These are phyloP conservation scores for Aphidius ervi DNA, from an alignment of 1,140 invertebrate genomes.

Conservation along the genomic window DNA sequence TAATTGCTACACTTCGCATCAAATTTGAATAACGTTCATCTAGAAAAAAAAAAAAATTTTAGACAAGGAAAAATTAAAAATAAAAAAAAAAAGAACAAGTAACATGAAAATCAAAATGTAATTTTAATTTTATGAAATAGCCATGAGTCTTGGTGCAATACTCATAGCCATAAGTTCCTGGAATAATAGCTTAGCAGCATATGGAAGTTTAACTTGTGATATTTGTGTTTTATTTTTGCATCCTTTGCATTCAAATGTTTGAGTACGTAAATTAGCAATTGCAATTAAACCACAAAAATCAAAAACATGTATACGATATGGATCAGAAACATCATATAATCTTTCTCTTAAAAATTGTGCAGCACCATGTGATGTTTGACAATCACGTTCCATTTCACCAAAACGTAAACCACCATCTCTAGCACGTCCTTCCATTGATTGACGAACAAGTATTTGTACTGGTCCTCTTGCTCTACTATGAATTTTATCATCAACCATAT, in stretches of 20 bases:
- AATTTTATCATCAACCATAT: slow-evolving; percentile 99
- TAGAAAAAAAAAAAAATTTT: no score
- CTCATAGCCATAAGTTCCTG: slow-evolving; percentile 99
- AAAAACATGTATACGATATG: slow-evolving; percentile 94
- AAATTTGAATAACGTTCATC: no score
- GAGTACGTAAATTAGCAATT: slow-evolving; percentile 94
- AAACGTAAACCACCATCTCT: slow-evolving; percentile 96
- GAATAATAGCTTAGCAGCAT: slow-evolving; percentile 96
- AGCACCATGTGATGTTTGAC: slow-evolving; percentile 97
- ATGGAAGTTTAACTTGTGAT: slow-evolving; percentile 93
- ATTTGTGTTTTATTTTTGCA: slow-evolving; percentile 99
- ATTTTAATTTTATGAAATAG: slow-evolving; percentile 59
- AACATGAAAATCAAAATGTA: no score
- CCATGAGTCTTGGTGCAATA: slow-evolving; percentile 92
- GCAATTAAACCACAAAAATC: slow-evolving; percentile 96
- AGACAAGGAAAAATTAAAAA: no score
- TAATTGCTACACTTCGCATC: no score
- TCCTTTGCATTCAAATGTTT: slow-evolving; percentile 97
- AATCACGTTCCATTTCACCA: slow-evolving; percentile 99
- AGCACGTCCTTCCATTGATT: slow-evolving; percentile 98
- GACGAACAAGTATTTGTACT: slow-evolving; percentile 94
- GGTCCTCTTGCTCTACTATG: slow-evolving; percentile 95
- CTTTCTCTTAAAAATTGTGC: slow-evolving; percentile 95
- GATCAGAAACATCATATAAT: slow-evolving; percentile 97
- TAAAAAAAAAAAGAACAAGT: no score